phyloP scores from a whole-genome alignment of 2,797 vertebrate species.

The Propithecus perrieri region DNA sequence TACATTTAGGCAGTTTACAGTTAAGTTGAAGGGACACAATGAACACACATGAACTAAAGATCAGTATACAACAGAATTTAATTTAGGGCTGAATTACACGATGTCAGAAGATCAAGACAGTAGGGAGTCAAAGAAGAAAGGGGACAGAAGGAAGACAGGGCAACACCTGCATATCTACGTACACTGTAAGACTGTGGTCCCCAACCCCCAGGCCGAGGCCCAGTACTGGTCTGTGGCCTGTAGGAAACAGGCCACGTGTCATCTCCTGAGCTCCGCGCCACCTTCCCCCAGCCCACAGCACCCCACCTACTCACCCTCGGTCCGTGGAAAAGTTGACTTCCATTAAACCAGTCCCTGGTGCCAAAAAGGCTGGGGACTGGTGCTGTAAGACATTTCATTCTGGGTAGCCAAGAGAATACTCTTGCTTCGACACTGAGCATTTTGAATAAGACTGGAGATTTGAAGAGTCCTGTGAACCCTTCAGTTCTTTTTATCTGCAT shows the following conservation, averaged over 20 bases:
- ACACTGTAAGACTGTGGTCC: neutral
- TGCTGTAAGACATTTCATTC: neutral
- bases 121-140: neutral
- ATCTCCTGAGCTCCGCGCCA: too few relatives aligned
- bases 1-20: neutral
- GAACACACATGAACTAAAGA: neutral
- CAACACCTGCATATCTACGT: neutral
- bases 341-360: too few relatives aligned
- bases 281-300: too few relatives aligned
- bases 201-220: too few relatives aligned
- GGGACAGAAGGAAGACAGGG: neutral
- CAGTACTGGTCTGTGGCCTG: too few relatives aligned
- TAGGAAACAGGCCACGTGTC: too few relatives aligned
- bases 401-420: neutral
- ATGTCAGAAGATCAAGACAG: neutral
- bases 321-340: too few relatives aligned
- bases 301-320: too few relatives aligned
- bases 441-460: neutral
- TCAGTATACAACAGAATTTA: neutral
- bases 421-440: neutral
- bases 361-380: too few relatives aligned
- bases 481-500: neutral
- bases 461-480: neutral
- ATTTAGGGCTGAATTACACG: neutral
- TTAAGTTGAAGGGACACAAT: neutral